Percentiles rank a stretch among this genome's conserved stretches.
Conservation (phyloP, 2,113 vertebrate genomes). For the Sclerurus mexicanus region DNA sequence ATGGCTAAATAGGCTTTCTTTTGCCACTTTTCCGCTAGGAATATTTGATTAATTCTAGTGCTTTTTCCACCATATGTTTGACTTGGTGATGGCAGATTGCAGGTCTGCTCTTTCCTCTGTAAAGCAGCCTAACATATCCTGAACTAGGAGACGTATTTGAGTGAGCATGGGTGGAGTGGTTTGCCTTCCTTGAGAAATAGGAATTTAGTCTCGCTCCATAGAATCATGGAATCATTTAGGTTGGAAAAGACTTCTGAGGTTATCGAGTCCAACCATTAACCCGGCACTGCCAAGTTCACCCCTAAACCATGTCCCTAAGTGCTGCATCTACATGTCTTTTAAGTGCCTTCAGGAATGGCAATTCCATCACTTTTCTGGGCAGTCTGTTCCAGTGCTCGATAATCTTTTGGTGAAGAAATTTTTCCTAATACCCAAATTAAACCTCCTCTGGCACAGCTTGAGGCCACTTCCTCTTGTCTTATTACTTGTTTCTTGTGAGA, state of each 20-base stretch:
- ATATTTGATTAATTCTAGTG: background rate
- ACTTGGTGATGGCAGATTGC: rapidly evolving
- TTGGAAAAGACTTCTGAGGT: background rate
- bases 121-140: background rate
- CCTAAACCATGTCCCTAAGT: background rate
- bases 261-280: background rate
- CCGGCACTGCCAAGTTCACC: background rate
- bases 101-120: background rate
- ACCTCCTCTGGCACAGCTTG: background rate
- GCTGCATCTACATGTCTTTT: background rate
- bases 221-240: background rate
- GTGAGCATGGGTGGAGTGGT: background rate
- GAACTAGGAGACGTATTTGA: background rate
- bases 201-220: background rate
- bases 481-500: background rate
- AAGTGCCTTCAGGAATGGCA: background rate
- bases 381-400: background rate
- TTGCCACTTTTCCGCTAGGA: background rate
- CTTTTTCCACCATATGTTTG: background rate
- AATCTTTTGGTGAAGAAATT: background rate
- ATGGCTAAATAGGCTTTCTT: background rate
- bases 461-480: background rate
- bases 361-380: background rate
- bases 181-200: background rate
- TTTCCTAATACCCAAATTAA: background rate